Evolutionary conservation across 2,113 vertebrate genomes (phyloP).

Genomic region (Prietella phreatophila): DNA sequence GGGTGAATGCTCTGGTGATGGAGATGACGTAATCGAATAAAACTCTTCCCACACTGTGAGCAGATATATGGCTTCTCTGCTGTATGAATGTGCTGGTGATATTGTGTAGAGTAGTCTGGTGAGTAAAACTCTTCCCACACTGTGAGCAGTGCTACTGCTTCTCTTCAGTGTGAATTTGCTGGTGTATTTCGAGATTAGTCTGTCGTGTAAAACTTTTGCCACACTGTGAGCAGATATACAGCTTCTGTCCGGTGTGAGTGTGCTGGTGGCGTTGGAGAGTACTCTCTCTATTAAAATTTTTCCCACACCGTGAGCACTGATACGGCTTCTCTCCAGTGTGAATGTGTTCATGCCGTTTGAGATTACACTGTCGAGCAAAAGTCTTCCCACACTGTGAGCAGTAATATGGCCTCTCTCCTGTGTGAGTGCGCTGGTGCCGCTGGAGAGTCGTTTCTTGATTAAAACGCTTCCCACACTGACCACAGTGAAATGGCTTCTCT

Average conservation of each 20-base stretch:
- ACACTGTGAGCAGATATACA: neutral
- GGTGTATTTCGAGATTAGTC: neutral
- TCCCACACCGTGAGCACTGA: slow-evolving; percentile 3
- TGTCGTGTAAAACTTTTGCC: neutral
- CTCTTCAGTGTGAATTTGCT: neutral
- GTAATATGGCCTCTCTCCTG: neutral
- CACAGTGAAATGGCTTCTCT: neutral
- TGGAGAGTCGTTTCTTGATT: neutral
- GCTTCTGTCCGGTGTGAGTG: neutral
- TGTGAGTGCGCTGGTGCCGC: neutral
- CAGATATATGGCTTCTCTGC: too few species aligned
- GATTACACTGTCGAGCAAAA: neutral
- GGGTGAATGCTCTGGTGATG: too few species aligned
- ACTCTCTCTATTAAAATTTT: neutral
- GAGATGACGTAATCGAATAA: too few species aligned
- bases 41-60: too few species aligned
- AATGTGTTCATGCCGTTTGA: neutral
- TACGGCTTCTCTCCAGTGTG: slow-evolving; percentile 1
- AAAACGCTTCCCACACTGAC: neutral
- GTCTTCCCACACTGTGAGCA: neutral
- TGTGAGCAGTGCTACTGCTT: neutral
- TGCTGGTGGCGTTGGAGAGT: neutral
- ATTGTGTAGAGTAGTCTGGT: too few species aligned
- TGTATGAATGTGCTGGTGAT: too few species aligned
- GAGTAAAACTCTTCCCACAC: neutral